Evolutionary conservation across 2,797 vertebrate species (phyloP).

Genomic region (Lophotriccus pileatus): DNA sequence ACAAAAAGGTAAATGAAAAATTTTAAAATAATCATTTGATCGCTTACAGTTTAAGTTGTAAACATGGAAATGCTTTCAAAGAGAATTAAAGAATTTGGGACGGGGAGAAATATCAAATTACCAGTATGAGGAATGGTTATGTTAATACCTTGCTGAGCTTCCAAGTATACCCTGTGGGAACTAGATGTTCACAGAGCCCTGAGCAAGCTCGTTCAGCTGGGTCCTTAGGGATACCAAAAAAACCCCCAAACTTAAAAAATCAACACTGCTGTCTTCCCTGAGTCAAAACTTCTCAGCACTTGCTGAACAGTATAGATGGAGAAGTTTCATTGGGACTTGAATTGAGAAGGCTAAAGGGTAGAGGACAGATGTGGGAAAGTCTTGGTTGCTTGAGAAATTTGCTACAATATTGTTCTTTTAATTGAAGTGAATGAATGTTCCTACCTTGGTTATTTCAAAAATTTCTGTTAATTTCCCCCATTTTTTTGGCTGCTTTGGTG

Average conservation of each 20-base stretch:
- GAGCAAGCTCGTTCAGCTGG: background rate
- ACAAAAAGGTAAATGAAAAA: background rate
- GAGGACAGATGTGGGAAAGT: background rate
- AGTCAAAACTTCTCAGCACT: background rate
- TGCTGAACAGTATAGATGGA: background rate
- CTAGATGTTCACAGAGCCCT: background rate
- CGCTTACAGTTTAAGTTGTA: background rate
- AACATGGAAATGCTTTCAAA: background rate
- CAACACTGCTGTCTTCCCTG: background rate
- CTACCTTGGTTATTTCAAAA: background rate
- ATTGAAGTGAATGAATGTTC: background rate
- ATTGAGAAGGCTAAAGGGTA: background rate
- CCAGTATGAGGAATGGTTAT: background rate
- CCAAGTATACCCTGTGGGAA: background rate
- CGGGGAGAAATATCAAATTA: background rate
- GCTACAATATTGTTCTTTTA: background rate
- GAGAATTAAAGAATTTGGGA: background rate
- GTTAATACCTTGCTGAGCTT: background rate
- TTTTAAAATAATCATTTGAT: background rate
- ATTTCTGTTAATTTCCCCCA: background rate
- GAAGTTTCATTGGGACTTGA: background rate
- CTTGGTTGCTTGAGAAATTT: background rate
- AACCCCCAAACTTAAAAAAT: background rate
- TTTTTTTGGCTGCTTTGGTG: background rate
- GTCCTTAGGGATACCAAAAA: background rate